Conservation (phyloP, 2,113 vertebrate species). For the Tylochromis polylepis region DNA sequence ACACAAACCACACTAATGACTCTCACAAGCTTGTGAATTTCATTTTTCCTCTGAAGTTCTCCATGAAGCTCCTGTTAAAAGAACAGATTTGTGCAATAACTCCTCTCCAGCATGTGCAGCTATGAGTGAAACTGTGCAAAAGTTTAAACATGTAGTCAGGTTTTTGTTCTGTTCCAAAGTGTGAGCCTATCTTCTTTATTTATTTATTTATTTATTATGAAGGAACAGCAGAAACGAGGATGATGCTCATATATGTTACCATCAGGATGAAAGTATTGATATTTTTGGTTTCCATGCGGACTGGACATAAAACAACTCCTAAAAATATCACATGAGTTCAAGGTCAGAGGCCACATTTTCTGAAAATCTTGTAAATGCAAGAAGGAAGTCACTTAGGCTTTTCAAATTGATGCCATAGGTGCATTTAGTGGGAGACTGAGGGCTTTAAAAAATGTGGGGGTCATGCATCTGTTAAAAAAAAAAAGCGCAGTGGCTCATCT, state of each 20-base stretch:
- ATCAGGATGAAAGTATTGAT: background rate
- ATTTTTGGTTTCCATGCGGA: background rate
- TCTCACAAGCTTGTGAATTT: background rate
- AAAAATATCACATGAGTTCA: background rate
- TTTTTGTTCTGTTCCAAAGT: fast-evolving
- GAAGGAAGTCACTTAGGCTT: background rate
- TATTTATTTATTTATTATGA: background rate
- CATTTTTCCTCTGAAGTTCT: background rate
- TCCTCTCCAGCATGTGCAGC: background rate
- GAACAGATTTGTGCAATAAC: background rate
- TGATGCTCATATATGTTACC: background rate
- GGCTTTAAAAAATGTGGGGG: fast-evolving
- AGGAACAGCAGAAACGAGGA: fast-evolving
- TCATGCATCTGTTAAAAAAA: background rate
- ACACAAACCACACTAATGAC: background rate
- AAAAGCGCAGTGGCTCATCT: background rate
- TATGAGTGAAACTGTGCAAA: background rate
- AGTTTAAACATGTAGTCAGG: background rate
- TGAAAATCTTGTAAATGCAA: background rate
- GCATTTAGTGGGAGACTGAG: fast-evolving
- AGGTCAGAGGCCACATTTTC: background rate
- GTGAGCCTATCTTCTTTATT: fast-evolving
- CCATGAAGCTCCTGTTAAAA: background rate
- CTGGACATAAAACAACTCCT: background rate
- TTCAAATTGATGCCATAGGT: fast-evolving